Evolutionary conservation across 1,140 invertebrate genomes (phyloP).

Genomic region (Eueides isabella): DNA sequence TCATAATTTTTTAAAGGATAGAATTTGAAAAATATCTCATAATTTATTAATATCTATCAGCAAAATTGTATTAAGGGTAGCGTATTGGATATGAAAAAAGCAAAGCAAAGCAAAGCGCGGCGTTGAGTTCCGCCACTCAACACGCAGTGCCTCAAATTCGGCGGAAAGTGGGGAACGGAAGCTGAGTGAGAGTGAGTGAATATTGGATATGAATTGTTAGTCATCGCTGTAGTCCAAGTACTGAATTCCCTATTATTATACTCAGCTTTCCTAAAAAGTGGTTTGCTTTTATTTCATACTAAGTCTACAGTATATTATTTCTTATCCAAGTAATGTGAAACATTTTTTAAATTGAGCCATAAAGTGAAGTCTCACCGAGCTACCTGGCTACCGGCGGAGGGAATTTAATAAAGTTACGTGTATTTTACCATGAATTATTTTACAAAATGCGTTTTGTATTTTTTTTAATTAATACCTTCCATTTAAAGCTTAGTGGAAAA

Average conservation of each 20-base stretch:
- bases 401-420: constrained; percentile 76
- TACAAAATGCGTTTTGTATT: constrained; percentile 49
- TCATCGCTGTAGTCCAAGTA: neutral
- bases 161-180: no score
- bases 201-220: no score
- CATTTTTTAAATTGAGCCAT: constrained; percentile 77
- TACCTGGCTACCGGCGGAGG: constrained; percentile 58
- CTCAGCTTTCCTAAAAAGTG: constrained; percentile 4
- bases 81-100: no score
- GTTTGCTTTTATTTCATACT: constrained; percentile 33
- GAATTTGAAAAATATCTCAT: no score
- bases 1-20: no score
- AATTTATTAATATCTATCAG: neutral
- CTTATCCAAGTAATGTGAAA: constrained; percentile 66
- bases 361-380: constrained; percentile 66
- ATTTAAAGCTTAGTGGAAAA: neutral
- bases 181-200: no score
- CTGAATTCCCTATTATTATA: neutral
- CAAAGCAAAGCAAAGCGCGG: no score
- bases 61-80: no score
- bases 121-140: no score
- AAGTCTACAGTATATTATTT: constrained; percentile 66
- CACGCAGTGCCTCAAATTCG: no score
- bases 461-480: constrained; percentile 43
- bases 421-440: constrained; percentile 68